Evolutionary conservation across 2,888 invertebrate species (phyloP).

Genomic region (Drosophila fungiperda): DNA sequence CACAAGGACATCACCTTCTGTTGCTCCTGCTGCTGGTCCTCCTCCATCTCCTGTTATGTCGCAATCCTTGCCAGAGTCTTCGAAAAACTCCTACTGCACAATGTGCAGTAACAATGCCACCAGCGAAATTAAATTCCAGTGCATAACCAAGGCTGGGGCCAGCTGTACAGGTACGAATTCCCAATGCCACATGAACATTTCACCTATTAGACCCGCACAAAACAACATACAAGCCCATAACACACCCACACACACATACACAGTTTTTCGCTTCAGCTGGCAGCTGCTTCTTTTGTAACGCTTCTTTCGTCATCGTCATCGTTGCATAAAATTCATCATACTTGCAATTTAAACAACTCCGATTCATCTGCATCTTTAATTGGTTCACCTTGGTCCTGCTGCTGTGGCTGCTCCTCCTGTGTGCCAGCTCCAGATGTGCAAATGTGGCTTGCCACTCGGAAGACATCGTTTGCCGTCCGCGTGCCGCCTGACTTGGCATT

Average conservation of each 20-base stretch:
- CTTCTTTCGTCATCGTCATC: conserved; percentile 27
- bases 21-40: not conserved
- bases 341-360: conserved; percentile 79
- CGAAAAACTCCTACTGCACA: conserved; percentile 42
- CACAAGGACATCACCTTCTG: conserved; percentile 62
- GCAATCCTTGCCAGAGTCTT: conserved; percentile 6
- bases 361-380: conserved; percentile 80
- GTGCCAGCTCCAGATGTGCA: conserved; percentile 53
- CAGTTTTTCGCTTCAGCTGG: conserved; percentile 41
- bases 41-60: not conserved
- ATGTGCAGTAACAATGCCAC: conserved; percentile 69
- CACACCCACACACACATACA: conserved; percentile 27
- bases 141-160: conserved; percentile 69
- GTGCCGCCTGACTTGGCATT: conserved; percentile 13
- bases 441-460: conserved; percentile 15
- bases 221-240: not conserved
- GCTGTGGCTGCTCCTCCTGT: conserved; percentile 13
- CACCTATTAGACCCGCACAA: conserved; percentile 68
- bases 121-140: conserved; percentile 81
- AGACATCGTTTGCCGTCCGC: conserved; percentile 1
- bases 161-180: conserved; percentile 51
- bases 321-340: conserved; percentile 76
- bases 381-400: conserved; percentile 55
- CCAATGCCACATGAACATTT: conserved; percentile 67
- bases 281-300: conserved; percentile 20